Conservation (phyloP, 2,888 invertebrate species). For the Cataglyphis rosenhaueri region DNA sequence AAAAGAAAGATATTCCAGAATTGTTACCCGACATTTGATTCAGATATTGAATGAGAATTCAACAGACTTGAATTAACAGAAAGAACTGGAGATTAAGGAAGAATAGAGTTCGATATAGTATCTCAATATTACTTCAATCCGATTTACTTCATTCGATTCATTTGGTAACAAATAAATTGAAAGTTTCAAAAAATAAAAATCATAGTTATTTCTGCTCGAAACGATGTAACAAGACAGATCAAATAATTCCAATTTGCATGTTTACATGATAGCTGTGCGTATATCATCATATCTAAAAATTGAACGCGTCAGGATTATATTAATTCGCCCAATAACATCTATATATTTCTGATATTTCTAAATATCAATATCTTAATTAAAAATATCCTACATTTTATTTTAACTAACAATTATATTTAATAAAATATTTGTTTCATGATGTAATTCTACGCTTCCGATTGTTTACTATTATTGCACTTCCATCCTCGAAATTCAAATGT, state of each 20-base stretch:
- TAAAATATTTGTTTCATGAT: constrained; percentile 26
- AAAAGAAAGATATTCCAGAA: constrained; percentile 46
- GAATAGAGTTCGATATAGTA: constrained; percentile 1
- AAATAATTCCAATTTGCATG: constrained; percentile 40
- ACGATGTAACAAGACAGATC: background rate
- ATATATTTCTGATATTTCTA: background rate
- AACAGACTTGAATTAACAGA: constrained; percentile 13
- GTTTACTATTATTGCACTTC: background rate
- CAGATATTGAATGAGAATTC: constrained; percentile 43
- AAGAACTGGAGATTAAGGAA: constrained; percentile 23
- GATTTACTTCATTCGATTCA: background rate
- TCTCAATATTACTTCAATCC: background rate
- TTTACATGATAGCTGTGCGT: constrained; percentile 7
- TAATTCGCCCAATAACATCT: background rate
- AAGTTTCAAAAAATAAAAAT: constrained; percentile 15
- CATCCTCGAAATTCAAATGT: constrained; percentile 1
- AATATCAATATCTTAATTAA: constrained; percentile 49
- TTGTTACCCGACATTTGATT: constrained; percentile 46
- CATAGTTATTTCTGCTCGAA: constrained; percentile 8
- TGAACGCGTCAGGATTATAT: background rate
- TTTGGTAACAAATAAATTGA: constrained; percentile 13
- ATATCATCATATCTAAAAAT: constrained; percentile 23
- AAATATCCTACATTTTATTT: constrained; percentile 24
- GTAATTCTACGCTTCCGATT: constrained; percentile 16
- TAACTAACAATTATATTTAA: constrained; percentile 32